Evolutionary conservation across 2,113 vertebrate species (phyloP), one percentile per base, ranked within the genome.

Genomic region (Meriones unguiculatus): DNA sequence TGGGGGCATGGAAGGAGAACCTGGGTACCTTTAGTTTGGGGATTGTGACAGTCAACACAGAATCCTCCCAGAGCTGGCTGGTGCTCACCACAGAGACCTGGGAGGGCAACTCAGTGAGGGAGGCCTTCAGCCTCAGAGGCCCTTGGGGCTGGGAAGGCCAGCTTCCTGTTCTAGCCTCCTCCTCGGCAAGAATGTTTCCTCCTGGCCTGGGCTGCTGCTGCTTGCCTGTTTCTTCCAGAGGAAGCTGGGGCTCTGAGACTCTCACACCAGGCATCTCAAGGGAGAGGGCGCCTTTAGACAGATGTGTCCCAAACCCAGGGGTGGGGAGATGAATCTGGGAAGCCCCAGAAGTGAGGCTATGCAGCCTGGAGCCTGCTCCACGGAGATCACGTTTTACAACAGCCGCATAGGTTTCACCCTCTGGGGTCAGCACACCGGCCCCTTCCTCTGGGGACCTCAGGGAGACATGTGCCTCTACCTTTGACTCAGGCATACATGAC

Each of bases 21-120:
- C 93, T 93, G 1, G 98, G 98, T 30, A 98, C 97, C 97, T 96
- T 98, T 9, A 99, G 41, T 62, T 94, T 98, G 54, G 98, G 98
- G 96, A 99, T 98, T 52, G 81, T 98, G 94, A 98, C 93, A 0
- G 22, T 96, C 20, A 97, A 7, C 89, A 98, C 98, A 8, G 98
- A 93, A 15, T 92, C 96, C 17, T 94, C 90, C 97, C 24, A 94
- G 78, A 97, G 85, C 73, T 59, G 97, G 4, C 91, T 69, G 12
- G 32, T 9, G 54, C 17, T 88, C 73, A 97, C 94, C 0, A 72
- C 10, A 1, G 95, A 96, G 18, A 76, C 5, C 76, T 87, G 97
- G 18, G 64, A 11, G 0, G 75, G 94, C 20, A 41, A 0, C 9
- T 97, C 95, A 0, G 1, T 87, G 8, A 30, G n/a, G 75, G 77